Conservation (phyloP, 1,140 invertebrate genomes). For the Bombus confusus region DNA sequence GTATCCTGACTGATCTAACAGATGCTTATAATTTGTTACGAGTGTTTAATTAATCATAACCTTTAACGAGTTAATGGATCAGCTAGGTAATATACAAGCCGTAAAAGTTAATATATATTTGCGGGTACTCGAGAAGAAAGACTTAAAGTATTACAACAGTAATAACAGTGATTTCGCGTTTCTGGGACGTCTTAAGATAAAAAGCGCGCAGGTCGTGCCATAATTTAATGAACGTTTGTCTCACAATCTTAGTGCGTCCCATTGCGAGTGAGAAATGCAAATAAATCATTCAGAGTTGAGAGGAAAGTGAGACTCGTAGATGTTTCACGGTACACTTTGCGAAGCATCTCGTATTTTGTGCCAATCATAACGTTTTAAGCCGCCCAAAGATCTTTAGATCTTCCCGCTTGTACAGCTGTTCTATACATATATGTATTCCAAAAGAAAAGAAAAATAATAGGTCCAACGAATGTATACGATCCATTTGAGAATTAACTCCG, state of each 20-base stretch:
- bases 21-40: background rate
- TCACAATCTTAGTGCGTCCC: background rate
- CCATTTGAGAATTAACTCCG: slow-evolving; percentile 5
- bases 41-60: background rate
- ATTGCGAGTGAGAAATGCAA: background rate
- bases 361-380: slow-evolving; percentile 35
- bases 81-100: background rate
- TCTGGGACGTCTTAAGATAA: slow-evolving; percentile 6
- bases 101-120: background rate
- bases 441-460: background rate
- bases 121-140: background rate
- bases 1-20: background rate
- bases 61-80: background rate
- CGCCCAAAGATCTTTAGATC: background rate
- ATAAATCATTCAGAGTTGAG: background rate
- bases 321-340: background rate
- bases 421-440: background rate
- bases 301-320: background rate
- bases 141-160: background rate
- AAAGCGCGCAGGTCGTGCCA: slow-evolving; percentile 44
- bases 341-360: slow-evolving; percentile 28
- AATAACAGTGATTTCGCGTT: slow-evolving; percentile 17
- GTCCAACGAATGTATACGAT: slow-evolving; percentile 51
- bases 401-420: slow-evolving; percentile 1
- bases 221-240: background rate